Evolutionary conservation across 2,797 vertebrate species (phyloP), one percentile per base, ranked within the genome.

Genomic region (Halcyon badia): DNA sequence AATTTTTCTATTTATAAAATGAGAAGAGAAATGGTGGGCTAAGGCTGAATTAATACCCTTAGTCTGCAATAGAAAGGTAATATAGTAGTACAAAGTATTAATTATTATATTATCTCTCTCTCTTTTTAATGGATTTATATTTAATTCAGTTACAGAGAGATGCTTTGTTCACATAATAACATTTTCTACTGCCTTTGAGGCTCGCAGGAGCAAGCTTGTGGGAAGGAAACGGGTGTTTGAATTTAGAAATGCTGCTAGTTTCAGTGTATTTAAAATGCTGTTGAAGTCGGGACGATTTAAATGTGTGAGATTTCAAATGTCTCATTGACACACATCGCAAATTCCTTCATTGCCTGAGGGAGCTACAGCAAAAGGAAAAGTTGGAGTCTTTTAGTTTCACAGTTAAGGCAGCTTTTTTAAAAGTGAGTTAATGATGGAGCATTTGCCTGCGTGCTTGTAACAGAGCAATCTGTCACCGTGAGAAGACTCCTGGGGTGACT

Each of bases 261-360:
- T 96, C 95, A 94, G 78, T 97, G 97, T 95, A 91, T 97, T 98
- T 98, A 96, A 97, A 98, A 97, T 97, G 95, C 97, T 97, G 97
- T 97, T 97, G 96, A 97, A 96, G 96, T 97, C 30, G 1, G 94
- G 97, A 96, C 28, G 3, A 97, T 97, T 97, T 97, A 94, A 97
- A 98, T 97, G 97, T 97, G 97, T 96, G 97, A 98, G 94, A 98
- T 98, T 97, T 98, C 97, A 97, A 97, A 98, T 97, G 96, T 93
- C 97, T 98, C 97, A 96, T 95, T 97, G 97, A 97, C 97, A 97
- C 96, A 97, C 97, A 94, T 90, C 77, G 56, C 96, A 97, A 97
- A 97, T 96, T 97, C 93, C 84, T 97, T 95, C 96, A 92, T 97
- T 97, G 97, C 97, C 97, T 97, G 84, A 90, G 97, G 97, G 97